Evolutionary conservation across 2,888 invertebrate species (phyloP).

Genomic region (Catocala fraxini): DNA sequence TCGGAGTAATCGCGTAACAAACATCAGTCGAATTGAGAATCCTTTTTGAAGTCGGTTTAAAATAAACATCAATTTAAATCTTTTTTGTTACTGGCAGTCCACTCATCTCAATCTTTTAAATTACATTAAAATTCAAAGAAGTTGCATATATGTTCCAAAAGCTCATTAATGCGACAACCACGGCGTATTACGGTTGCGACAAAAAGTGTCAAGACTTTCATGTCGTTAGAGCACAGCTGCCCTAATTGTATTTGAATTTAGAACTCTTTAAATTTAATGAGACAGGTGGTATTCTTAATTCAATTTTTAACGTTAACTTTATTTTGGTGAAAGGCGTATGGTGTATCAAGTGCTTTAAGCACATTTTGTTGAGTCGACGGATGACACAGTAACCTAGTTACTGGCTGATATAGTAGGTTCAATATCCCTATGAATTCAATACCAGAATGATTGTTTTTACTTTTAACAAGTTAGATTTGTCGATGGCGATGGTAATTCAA

Average conservation of each 20-base stretch:
- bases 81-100: not conserved
- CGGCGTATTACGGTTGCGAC: constrained; percentile 21
- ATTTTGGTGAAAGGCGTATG: constrained; percentile 6
- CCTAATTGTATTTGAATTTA: constrained; percentile 42
- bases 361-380: not conserved
- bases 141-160: constrained; percentile 8
- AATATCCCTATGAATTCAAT: too few relatives aligned
- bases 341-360: not conserved
- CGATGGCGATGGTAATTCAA: too few relatives aligned
- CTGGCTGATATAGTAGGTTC: too few relatives aligned
- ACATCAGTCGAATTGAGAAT: too few relatives aligned
- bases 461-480: too few relatives aligned
- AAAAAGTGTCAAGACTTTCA: constrained; percentile 38
- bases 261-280: constrained; percentile 33
- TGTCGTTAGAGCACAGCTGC: constrained; percentile 39
- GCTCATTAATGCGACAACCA: not conserved
- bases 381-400: too few relatives aligned
- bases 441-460: too few relatives aligned
- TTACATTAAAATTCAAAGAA: not conserved
- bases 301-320: constrained; percentile 27
- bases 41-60: too few relatives aligned
- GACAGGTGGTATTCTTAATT: constrained; percentile 42
- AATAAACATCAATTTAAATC: too few relatives aligned
- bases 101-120: not conserved
- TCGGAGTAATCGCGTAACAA: too few relatives aligned